Conservation (phyloP, 92 coral and sea anemone genomes). For the Blastomussa wellsi region DNA sequence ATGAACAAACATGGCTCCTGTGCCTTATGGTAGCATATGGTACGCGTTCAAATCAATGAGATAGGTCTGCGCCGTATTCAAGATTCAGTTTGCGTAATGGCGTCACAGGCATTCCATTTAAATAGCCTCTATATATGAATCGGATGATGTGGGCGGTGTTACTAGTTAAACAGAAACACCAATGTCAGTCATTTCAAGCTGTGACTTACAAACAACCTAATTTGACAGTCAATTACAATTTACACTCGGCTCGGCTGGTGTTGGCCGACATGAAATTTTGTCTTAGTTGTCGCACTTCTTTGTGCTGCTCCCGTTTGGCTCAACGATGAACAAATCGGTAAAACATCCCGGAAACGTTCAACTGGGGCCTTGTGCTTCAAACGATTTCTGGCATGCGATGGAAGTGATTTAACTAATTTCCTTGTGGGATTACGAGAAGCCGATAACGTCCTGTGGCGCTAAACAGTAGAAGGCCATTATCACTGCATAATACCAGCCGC, state of each 20-base stretch:
- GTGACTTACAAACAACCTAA: conserved; percentile 80
- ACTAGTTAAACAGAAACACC: conserved; percentile 81
- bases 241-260: conserved; percentile 72
- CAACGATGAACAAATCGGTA: conserved; percentile 4
- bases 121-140: conserved; percentile 65
- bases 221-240: conserved; percentile 82
- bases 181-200: conserved; percentile 84
- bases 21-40: conserved; percentile 51
- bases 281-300: background rate
- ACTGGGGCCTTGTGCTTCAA: conserved; percentile 34
- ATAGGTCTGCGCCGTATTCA: conserved; percentile 54
- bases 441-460: conserved; percentile 70
- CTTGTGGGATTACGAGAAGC: conserved; percentile 84
- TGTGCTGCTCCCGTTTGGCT: conserved; percentile 21
- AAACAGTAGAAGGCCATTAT: conserved; percentile 44
- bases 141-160: conserved; percentile 92
- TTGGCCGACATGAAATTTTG: conserved; percentile 54
- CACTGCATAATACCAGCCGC: conserved; percentile 50
- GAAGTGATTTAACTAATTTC: conserved; percentile 75
- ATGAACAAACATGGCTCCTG: conserved; percentile 75
- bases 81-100: conserved; percentile 50
- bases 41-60: conserved; percentile 51
- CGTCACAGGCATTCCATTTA: conserved; percentile 69
- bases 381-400: conserved; percentile 62
- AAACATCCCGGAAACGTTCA: conserved; percentile 44